phyloP scores from a whole-genome alignment of 2,888 invertebrate genomes.

The Eudasyphora cyanicolor region DNA sequence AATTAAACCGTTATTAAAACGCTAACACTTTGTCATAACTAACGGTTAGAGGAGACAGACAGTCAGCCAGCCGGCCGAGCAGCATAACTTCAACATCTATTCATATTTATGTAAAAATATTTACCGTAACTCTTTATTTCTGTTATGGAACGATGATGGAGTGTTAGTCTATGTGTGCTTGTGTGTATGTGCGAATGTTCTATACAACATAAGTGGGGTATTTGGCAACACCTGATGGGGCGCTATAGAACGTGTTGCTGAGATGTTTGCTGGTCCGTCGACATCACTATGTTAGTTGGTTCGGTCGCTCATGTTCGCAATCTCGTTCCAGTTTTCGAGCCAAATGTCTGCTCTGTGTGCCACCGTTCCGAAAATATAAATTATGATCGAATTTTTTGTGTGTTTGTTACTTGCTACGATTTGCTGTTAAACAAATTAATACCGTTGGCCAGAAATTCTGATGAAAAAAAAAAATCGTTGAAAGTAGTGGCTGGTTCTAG shows the following conservation, averaged over 20 bases:
- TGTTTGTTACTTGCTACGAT: background rate
- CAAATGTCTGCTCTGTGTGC: background rate
- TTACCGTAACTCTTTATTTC: slow-evolving; percentile 5
- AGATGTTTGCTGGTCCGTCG: background rate
- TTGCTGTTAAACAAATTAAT: slow-evolving; percentile 9
- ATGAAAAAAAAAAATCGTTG: background rate
- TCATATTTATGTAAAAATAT: slow-evolving; percentile 26
- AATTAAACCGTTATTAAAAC: slow-evolving; percentile 35
- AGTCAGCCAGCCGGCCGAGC: background rate
- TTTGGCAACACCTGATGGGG: background rate
- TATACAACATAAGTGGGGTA: background rate
- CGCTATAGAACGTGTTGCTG: background rate
- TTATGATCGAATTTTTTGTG: slow-evolving; percentile 3
- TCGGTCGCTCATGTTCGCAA: background rate
- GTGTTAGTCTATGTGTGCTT: background rate
- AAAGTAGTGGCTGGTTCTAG: background rate
- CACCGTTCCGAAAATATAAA: slow-evolving; percentile 10
- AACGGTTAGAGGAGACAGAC: slow-evolving; percentile 18
- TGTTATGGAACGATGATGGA: background rate
- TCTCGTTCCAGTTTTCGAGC: background rate
- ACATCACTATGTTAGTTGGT: background rate
- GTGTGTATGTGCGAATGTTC: background rate
- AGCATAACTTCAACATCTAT: background rate
- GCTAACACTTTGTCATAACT: slow-evolving; percentile 35
- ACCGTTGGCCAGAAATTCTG: slow-evolving; percentile 3